Percentiles rank a stretch among this genome's conserved stretches.
Evolutionary conservation across 2,797 vertebrate genomes (phyloP).

Genomic region (Oreochromis grahami): DNA sequence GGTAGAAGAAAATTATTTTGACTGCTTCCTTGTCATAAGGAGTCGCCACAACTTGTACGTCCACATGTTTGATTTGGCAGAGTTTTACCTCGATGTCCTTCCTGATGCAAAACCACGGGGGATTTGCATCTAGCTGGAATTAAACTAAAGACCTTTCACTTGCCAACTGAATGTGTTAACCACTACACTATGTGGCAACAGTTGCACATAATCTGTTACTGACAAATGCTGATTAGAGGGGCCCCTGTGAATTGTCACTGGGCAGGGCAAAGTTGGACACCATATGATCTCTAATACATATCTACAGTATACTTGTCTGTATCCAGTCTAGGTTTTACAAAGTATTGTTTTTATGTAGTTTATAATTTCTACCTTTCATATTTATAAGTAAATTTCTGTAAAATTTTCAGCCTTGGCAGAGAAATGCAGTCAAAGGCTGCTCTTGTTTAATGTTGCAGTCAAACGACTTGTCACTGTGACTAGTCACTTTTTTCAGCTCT

Average conservation of each 20-base stretch:
- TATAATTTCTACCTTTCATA: not conserved
- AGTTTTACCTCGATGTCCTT: not conserved
- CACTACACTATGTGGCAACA: not conserved
- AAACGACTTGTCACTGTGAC: not conserved
- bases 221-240: not conserved
- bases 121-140: not conserved
- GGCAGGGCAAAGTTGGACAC: not conserved
- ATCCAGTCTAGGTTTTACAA: not conserved
- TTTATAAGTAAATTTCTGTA: not conserved
- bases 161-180: not conserved
- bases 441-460: not conserved
- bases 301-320: not conserved
- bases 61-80: not conserved
- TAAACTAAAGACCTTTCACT: not conserved
- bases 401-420: not conserved
- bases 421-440: not conserved
- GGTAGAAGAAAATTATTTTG: not conserved
- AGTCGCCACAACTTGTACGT: not conserved
- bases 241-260: not conserved
- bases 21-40: not conserved
- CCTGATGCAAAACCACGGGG: not conserved
- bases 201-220: not conserved
- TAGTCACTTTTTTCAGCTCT: not conserved
- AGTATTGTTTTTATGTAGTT: accelerated
- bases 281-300: not conserved